These are phyloP conservation scores for Microctenopoma stevenorrisi DNA, from an alignment of 2,797 vertebrate genomes.

Conservation along the genomic window DNA sequence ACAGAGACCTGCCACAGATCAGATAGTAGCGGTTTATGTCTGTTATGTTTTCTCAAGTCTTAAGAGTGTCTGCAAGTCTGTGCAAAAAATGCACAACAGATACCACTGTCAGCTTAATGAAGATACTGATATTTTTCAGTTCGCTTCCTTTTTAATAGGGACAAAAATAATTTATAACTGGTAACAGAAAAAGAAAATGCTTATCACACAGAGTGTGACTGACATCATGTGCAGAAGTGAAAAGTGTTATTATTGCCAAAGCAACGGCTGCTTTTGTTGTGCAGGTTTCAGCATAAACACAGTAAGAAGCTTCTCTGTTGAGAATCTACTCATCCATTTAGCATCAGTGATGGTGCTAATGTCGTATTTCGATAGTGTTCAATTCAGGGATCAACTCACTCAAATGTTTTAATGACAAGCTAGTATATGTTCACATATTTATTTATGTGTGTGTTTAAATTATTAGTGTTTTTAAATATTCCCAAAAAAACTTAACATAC, in stretches of 20 bases:
- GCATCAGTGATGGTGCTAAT: not conserved
- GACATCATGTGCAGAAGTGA: not conserved
- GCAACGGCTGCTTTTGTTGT: constrained; percentile 10
- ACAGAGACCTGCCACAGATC: constrained; percentile 3
- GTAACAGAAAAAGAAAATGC: not conserved
- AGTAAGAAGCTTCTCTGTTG: constrained; percentile 8
- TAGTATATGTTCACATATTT: constrained; percentile 66
- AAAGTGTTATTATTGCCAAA: not conserved
- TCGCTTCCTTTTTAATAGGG: not conserved
- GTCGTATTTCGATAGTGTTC: constrained; percentile 12
- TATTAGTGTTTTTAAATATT: not conserved
- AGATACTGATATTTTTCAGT: not conserved
- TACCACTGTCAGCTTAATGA: constrained; percentile 1
- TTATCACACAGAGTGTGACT: not conserved
- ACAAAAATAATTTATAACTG: not conserved
- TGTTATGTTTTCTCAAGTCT: not conserved
- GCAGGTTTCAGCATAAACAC: not conserved
- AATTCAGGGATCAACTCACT: constrained; percentile 55
- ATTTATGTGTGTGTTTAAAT: constrained; percentile 58
- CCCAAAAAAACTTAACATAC: not conserved
- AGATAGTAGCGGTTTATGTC: constrained; percentile 9
- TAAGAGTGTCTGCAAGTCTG: constrained; percentile 1
- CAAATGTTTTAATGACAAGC: constrained; percentile 25
- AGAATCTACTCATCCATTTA: not conserved
- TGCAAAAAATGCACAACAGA: constrained; percentile 1